These are phyloP conservation scores for Blera fallax DNA, from an alignment of 2,888 invertebrate genomes.

Conservation along the genomic window DNA sequence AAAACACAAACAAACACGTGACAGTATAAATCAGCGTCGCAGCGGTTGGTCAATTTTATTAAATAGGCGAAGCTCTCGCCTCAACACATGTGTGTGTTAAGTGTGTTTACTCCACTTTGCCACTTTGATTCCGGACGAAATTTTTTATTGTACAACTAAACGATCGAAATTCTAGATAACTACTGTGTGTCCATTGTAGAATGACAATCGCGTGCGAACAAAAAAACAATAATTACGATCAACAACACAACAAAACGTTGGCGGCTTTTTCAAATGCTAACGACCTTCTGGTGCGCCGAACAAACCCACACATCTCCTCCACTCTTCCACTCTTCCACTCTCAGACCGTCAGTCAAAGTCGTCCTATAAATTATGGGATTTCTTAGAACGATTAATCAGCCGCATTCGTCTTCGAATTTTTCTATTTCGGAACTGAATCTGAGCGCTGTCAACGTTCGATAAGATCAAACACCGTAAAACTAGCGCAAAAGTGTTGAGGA, in stretches of 20 bases:
- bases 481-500: not conserved
- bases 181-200: slow-evolving; percentile 15
- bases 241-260: slow-evolving; percentile 7
- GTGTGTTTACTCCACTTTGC: slow-evolving; percentile 49
- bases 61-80: slow-evolving; percentile 9
- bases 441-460: slow-evolving; percentile 38
- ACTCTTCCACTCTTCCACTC: too few relatives aligned
- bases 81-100: too few relatives aligned
- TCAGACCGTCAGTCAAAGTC: not conserved
- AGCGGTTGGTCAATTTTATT: slow-evolving; percentile 18
- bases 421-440: slow-evolving; percentile 28
- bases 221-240: slow-evolving; percentile 24
- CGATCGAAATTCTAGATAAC: slow-evolving; percentile 40
- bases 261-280: slow-evolving; percentile 58
- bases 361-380: slow-evolving; percentile 19
- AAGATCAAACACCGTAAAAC: slow-evolving; percentile 30
- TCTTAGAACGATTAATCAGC: slow-evolving; percentile 33
- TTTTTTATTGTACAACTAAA: slow-evolving; percentile 19
- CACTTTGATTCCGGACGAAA: slow-evolving; percentile 21
- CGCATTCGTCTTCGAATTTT: slow-evolving; percentile 12
- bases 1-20: slow-evolving; percentile 32
- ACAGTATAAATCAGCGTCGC: slow-evolving; percentile 36
- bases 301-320: not conserved
- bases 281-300: slow-evolving; percentile 18
- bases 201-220: slow-evolving; percentile 43